phyloP scores from a whole-genome alignment of 2,888 invertebrate species.

The Norana najaformis region DNA sequence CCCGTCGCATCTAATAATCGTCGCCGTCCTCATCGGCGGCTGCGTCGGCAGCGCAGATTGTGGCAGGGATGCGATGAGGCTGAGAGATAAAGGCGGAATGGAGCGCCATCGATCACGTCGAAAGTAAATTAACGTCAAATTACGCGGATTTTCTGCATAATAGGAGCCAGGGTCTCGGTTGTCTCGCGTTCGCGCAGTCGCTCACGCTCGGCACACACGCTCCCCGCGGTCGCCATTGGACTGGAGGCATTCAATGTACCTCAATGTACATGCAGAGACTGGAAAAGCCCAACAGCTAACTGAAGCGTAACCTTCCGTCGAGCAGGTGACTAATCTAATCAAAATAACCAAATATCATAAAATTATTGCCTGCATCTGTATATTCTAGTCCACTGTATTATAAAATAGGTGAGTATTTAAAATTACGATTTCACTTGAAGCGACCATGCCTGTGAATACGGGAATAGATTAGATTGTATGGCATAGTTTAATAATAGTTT shows the following conservation, averaged over 20 bases:
- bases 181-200: neutral
- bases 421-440: neutral
- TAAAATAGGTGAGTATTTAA: neutral
- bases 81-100: neutral
- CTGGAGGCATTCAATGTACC: too few relatives aligned
- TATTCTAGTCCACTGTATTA: neutral
- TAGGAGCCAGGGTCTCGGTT: neutral
- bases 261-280: neutral
- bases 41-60: neutral
- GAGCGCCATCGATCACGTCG: slow-evolving; percentile 9
- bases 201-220: neutral
- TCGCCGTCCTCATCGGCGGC: neutral
- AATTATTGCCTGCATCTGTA: too few relatives aligned
- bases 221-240: too few relatives aligned
- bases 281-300: neutral
- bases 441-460: neutral
- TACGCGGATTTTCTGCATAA: slow-evolving; percentile 24
- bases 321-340: neutral
- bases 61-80: neutral
- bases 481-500: neutral
- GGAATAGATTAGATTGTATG: neutral
- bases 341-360: neutral
- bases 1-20: slow-evolving; percentile 26
- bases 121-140: slow-evolving; percentile 27
- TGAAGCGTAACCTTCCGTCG: neutral